These are phyloP conservation scores for Monochamus saltuarius DNA, from an alignment of 1,140 invertebrate genomes.

Conservation along the genomic window DNA sequence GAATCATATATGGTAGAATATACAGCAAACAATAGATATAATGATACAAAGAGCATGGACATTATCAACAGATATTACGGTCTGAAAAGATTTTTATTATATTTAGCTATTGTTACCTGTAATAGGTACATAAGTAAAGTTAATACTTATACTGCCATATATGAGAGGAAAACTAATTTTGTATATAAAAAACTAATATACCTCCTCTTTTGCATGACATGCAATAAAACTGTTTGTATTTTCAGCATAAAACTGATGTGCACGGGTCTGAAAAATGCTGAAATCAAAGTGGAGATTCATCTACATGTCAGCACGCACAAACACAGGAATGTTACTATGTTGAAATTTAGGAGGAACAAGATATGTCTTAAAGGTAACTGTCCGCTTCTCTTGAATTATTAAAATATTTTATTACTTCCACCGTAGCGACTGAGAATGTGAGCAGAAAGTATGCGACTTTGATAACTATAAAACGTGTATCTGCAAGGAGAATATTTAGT, in stretches of 20 bases:
- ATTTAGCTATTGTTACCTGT: no score
- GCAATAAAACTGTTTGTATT: conserved; percentile 33
- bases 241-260: conserved; percentile 74
- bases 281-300: conserved; percentile 74
- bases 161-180: conserved; percentile 1
- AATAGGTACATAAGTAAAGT: no score
- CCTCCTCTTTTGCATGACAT: conserved; percentile 1
- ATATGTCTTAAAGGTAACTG: conserved; percentile 78
- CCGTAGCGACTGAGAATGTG: no score
- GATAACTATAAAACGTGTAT: no score
- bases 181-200: not conserved
- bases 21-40: no score
- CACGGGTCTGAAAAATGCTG: conserved; percentile 72
- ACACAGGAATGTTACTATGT: conserved; percentile 68
- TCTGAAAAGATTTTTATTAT: no score
- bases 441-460: no score
- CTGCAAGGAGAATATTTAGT: no score
- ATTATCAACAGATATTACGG: no score
- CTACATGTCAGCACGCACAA: conserved; percentile 72
- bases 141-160: no score
- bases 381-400: not conserved
- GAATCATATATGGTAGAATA: no score
- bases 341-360: conserved; percentile 83
- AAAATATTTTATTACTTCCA: not conserved
- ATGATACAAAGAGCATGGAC: no score